Percentiles rank a stretch among this genome's conserved stretches.
Conservation (phyloP, 2,797 vertebrate genomes). For the Hemibagrus guttatus region DNA sequence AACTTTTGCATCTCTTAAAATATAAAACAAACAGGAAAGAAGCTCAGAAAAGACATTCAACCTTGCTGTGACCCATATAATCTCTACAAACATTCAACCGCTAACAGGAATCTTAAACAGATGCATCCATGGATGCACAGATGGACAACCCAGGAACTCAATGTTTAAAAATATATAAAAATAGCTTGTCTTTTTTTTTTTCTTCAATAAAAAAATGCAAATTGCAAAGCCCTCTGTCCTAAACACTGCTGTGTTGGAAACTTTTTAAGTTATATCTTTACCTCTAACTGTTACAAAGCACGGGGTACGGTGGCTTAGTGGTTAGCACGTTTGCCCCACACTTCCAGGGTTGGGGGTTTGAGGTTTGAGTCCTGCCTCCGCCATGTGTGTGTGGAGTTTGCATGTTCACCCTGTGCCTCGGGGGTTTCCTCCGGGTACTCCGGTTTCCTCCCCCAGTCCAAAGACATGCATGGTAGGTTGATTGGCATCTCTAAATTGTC, state of each 20-base stretch:
- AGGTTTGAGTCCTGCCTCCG: no score
- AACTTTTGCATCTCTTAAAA: neutral
- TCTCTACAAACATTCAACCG: neutral
- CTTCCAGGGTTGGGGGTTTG: no score
- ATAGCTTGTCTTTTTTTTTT: neutral
- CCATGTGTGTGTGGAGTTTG: no score
- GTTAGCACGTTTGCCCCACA: no score
- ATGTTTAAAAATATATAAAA: neutral
- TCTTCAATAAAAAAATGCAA: neutral
- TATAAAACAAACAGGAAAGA: neutral
- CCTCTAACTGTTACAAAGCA: neutral
- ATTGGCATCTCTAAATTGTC: no score
- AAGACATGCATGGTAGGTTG: no score
- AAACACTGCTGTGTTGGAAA: neutral
- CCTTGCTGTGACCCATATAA: neutral
- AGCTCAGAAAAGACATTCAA: no score
- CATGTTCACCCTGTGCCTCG: no score
- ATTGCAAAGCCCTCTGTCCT: neutral
- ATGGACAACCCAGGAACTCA: neutral
- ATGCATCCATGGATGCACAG: neutral
- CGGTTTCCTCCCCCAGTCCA: no score
- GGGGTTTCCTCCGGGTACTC: no score
- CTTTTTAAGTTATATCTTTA: neutral
- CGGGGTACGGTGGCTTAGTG: no score
- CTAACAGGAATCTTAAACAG: neutral